Evolutionary conservation across 2,113 vertebrate genomes (phyloP).

Genomic region (Pitta sordida): DNA sequence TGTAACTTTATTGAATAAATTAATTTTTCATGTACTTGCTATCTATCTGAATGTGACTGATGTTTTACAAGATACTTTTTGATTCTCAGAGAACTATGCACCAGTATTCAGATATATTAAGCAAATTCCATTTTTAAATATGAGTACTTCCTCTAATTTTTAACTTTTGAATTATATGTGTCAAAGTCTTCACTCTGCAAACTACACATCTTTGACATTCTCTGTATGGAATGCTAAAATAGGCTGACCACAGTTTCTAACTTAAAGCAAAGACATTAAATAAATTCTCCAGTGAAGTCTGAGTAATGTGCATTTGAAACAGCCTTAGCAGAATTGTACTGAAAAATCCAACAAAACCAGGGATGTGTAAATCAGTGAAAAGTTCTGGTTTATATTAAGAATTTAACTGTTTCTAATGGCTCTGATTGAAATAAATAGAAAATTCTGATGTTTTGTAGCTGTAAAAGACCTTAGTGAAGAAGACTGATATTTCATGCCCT

Average conservation of each 20-base stretch:
- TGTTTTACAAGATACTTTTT: neutral
- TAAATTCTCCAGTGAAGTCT: neutral
- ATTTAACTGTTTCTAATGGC: neutral
- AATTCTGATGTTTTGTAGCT: neutral
- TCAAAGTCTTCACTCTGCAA: neutral
- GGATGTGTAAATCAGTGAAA: neutral
- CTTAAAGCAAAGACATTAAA: neutral
- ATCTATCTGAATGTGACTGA: neutral
- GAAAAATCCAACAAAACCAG: neutral
- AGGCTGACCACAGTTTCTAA: neutral
- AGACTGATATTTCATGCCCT: neutral
- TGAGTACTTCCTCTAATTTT: neutral
- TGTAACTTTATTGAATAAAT: neutral
- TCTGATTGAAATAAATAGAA: neutral
- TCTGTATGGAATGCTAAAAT: neutral
- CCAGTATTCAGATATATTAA: neutral
- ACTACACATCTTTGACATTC: neutral
- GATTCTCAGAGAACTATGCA: neutral
- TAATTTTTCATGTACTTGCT: neutral
- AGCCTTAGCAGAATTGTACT: neutral
- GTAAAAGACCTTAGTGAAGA: neutral
- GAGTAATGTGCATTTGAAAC: neutral
- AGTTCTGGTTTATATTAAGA: neutral
- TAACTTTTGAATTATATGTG: neutral
- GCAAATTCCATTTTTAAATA: neutral